Base-by-base conservation (phyloP, 2,888 invertebrate species). In the Sisyra terminalis region DNA sequence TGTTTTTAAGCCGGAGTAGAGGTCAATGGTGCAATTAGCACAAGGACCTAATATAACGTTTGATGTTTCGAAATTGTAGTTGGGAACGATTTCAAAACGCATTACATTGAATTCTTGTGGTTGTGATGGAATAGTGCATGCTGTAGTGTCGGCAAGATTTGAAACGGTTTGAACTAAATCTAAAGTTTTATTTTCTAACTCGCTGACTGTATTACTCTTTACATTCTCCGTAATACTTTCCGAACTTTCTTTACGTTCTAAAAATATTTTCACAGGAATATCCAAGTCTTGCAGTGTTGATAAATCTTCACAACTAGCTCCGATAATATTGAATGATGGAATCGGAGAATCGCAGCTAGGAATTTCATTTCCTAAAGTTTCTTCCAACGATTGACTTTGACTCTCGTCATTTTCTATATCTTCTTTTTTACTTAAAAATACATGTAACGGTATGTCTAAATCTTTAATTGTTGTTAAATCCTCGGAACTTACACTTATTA, bases 1-100 rank as follows among this genome's bases (percentile, higher is more conserved):
- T 1, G 70, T 63, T 55, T 71, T 71, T 1, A 64, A 51, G 1
- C 65, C 66, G 50, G 66, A 69, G 51, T 64, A 69, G 29, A 65
- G 56, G 45, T 71, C 71, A 30, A 69, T 54, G 1, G 67, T 62
- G 50, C 66, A 70, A 50, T 70, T 70, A 48, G 72, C 71, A 49
- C 70, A 71, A 1, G 73, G 67, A 2, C 73, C 73, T 31, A 73
- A 50, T 9, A 73, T 70, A 4, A 73, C 71, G n/a, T 24, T 42
- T 14, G 34, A 29, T 10, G 3, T 29, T 29, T 40, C 29, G 9
- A 40, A 40, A 40, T 40, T 40, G 29, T 29, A 29, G n/a, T 40
- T 29, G 5, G 30, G 40, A 14, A 40, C 15, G n/a, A 40, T 30
- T 14, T 39, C 39, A n/a, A 29, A 39, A 10, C 39, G 29, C 39